phyloP scores from a whole-genome alignment of 2,113 vertebrate species.

The Epinephelus lanceolatus region DNA sequence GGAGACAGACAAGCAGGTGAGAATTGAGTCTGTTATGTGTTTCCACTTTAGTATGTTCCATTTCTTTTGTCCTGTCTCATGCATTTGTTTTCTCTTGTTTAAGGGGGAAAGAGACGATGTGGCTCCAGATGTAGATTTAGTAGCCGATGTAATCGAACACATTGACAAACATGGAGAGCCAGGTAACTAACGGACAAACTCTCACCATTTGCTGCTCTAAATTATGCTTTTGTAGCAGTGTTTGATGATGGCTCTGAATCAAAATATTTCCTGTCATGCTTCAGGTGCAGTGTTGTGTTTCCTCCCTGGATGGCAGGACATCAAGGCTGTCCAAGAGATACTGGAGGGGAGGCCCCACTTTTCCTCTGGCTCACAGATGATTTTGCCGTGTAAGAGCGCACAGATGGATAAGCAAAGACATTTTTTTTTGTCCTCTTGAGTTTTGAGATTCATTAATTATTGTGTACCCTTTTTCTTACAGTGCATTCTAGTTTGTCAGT shows the following conservation, averaged over 20 bases:
- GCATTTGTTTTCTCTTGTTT: background rate
- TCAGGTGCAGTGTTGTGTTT: constrained; percentile 97
- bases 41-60: background rate
- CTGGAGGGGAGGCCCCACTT: constrained; percentile 84
- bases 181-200: constrained; percentile 79
- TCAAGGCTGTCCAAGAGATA: constrained; percentile 91
- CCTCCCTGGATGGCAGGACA: constrained; percentile 98
- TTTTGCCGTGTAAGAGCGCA: constrained; percentile 90
- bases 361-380: constrained; percentile 87
- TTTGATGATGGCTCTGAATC: background rate
- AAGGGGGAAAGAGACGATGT: constrained; percentile 84
- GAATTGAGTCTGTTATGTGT: background rate
- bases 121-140: constrained; percentile 88
- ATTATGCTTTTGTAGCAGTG: background rate
- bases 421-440: background rate
- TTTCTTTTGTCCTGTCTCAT: background rate
- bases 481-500: constrained; percentile 98
- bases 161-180: constrained; percentile 89
- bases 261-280: background rate
- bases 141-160: constrained; percentile 91
- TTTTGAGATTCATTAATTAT: no score
- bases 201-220: background rate
- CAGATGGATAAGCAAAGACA: background rate
- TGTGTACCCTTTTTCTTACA: constrained; percentile 56
- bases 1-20: constrained; percentile 11